Evolutionary conservation across 2,113 vertebrate species (phyloP), one percentile per base, ranked within the genome.

Genomic region (Cyprinodon brontotheroides): DNA sequence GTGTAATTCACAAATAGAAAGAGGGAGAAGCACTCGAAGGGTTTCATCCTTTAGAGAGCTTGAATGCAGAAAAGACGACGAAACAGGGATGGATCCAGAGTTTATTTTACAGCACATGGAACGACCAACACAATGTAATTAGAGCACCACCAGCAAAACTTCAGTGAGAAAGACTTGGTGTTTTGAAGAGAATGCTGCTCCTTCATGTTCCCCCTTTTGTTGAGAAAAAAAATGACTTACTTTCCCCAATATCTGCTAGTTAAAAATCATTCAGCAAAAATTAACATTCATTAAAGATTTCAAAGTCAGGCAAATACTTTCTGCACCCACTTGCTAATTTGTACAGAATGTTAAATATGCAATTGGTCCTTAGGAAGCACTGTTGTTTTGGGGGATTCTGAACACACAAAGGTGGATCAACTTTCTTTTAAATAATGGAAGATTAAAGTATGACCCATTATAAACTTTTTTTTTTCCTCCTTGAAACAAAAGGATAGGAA

Each of bases 61-160:
- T 68, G 9, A 64, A 75, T 20, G 6, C 9, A 71, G 39, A 65
- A 22, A 9, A 20, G 13, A 36, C 9, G 17, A 53, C 63, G 43
- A 13, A 3, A n/a, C 43, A 36, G 14, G 0, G 75, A 60, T 70
- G 50, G 81, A 45, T 68, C 74, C 65, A 80, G 11, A 47, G 65
- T 92, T 92, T 92, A 89, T 89, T 91, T 39, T 81, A 68, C 11
- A 62, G 57, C 45, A 80, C 74, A 69, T 45, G 70, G 63, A 84
- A 84, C 75, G 74, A 22, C 87, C 64, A 81, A 78, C 75, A 86
- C 74, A 83, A 74, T 80, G 71, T 67, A 78, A 83, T 81, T 70
- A 50, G 74, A 72, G 81, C 64, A 74, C 36, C 1, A 82, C 80
- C 65, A 81, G 53, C 68, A 72, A 75, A 81, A 86, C 29, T 73